Evolutionary conservation across 2,113 vertebrate species (phyloP).

Genomic region (Nicator chloris): DNA sequence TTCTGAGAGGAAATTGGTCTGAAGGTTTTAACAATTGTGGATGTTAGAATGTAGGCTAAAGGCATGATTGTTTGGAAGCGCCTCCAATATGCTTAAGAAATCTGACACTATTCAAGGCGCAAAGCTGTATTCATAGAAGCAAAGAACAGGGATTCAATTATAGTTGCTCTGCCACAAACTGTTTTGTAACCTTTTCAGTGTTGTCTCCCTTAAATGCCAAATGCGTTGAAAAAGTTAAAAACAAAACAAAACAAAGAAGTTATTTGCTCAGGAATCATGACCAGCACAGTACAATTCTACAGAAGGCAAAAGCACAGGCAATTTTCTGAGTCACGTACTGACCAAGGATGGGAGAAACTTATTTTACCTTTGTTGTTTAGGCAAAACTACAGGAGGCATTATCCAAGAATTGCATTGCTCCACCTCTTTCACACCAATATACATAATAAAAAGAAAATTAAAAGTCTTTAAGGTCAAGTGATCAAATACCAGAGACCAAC

Average conservation of each 20-base stretch:
- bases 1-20: slow-evolving; percentile 39
- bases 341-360: background rate
- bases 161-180: background rate
- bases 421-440: background rate
- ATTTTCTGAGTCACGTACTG: background rate
- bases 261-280: background rate
- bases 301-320: background rate
- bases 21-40: slow-evolving; percentile 13
- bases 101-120: background rate
- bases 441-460: background rate
- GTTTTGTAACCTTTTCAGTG: background rate
- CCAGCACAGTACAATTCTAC: background rate
- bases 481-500: background rate
- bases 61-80: background rate
- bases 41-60: slow-evolving; percentile 26
- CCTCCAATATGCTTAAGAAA: slow-evolving; percentile 22
- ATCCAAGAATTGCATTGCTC: background rate
- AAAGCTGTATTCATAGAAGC: background rate
- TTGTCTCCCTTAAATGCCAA: background rate
- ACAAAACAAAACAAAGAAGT: background rate
- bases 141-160: slow-evolving; percentile 26
- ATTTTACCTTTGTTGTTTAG: background rate
- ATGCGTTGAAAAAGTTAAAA: background rate
- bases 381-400: background rate
- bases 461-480: background rate